Evolutionary conservation across 2,888 invertebrate species (phyloP).

Genomic region (Scrobipalpa costella): DNA sequence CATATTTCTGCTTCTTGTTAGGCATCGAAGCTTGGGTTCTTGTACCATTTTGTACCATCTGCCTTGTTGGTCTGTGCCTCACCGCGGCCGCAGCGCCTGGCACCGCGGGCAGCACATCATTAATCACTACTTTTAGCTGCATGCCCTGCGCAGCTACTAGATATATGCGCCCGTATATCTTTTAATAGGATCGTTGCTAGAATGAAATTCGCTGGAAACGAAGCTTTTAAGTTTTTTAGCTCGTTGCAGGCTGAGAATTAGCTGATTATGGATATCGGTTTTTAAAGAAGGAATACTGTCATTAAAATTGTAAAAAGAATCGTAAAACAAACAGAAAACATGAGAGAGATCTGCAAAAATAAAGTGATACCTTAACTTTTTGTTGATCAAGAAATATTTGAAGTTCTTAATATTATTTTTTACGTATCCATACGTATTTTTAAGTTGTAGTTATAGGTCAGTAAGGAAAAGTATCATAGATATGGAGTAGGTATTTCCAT

Average conservation of each 20-base stretch:
- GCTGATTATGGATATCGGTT: background rate
- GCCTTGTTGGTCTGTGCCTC: constrained; percentile 36
- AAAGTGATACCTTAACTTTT: too few relatives aligned
- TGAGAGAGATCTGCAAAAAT: too few relatives aligned
- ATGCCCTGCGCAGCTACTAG: constrained; percentile 57
- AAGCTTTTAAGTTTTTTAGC: constrained; percentile 18
- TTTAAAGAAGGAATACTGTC: too few relatives aligned
- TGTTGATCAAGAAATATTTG: too few relatives aligned
- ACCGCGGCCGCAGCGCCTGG: constrained; percentile 62
- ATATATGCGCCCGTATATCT: constrained; percentile 23
- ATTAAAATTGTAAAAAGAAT: background rate
- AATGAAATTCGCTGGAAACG: constrained; percentile 11
- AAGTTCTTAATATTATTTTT: too few relatives aligned
- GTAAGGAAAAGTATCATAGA: too few relatives aligned
- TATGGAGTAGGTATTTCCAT: too few relatives aligned
- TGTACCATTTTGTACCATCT: constrained; percentile 21
- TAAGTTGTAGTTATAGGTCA: too few relatives aligned
- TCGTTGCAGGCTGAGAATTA: background rate
- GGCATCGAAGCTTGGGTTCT: background rate
- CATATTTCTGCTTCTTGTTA: too few relatives aligned
- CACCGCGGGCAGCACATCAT: constrained; percentile 67
- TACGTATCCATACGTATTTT: too few relatives aligned
- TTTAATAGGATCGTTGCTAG: constrained; percentile 19
- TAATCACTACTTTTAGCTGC: constrained; percentile 75
- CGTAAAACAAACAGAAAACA: too few relatives aligned